Conservation (phyloP, 2,797 vertebrate species). For the Salarias fasciatus region DNA sequence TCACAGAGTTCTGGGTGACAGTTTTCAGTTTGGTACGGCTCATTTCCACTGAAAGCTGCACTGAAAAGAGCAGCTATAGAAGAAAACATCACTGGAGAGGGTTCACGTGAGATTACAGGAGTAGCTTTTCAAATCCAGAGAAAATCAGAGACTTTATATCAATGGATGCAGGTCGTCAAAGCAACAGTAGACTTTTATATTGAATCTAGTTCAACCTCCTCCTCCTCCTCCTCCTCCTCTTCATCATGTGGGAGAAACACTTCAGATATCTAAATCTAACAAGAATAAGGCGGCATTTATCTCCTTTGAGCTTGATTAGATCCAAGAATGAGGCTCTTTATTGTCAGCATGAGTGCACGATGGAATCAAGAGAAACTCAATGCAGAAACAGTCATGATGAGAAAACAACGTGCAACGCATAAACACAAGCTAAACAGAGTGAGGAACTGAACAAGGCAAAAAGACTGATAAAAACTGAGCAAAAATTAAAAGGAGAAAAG, state of each 20-base stretch:
- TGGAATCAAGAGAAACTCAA: no score
- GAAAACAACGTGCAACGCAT: no score
- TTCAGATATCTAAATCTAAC: no score
- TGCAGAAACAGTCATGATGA: no score
- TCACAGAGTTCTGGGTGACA: background rate
- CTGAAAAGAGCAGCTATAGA: background rate
- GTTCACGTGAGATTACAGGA: slow-evolving; percentile 1
- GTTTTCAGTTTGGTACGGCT: background rate
- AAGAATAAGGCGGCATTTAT: no score
- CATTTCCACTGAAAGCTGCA: background rate
- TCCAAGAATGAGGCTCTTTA: no score
- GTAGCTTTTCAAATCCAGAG: slow-evolving; percentile 3
- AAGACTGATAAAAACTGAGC: no score
- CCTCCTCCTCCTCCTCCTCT: background rate
- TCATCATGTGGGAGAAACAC: background rate
- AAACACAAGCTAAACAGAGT: no score
- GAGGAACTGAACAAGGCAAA: no score
- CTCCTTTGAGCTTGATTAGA: no score
- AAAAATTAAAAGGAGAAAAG: no score
- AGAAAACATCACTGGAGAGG: background rate
- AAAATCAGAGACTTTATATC: slow-evolving; percentile 36
- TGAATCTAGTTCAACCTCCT: slow-evolving; percentile 25
- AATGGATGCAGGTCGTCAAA: slow-evolving; percentile 41
- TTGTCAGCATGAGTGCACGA: no score
- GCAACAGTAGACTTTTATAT: slow-evolving; percentile 46